Base-by-base conservation (phyloP, 1,140 invertebrate species). In the Branchinecta lindahli region DNA sequence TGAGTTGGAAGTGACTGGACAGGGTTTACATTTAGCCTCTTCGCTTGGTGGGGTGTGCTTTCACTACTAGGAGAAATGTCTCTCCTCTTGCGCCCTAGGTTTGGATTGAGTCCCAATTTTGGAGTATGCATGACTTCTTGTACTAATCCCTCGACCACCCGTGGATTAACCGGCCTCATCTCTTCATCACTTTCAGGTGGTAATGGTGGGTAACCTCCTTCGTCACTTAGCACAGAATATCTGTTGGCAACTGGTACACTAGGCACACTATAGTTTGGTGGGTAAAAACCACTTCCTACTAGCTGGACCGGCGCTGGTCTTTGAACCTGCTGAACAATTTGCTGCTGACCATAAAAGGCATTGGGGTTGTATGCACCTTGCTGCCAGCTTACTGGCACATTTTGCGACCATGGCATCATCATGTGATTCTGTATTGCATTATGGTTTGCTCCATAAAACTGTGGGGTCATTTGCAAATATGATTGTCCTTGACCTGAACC, bases 251-350 rank as follows among this genome's bases (percentile, higher is more conserved):
- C 9, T 9, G 47, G 47, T 52, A 52, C n/a, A 9, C 47, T n/a
- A 52, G 47, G 47, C 47, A 52, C 47, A 52, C 47, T 52, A 52
- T 52, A 52, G n/a, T 52, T 52, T 52, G 47, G 47, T 9, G 47
- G 47, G n/a, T 52, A 52, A 52, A 52, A 52, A n/a, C 47, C 47
- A 52, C 47, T 52, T 52, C 47, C n/a, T n/a, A 52, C 47, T 52
- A 52, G n/a, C 47, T 52, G 9, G n/a, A 52, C 47, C n/a, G 47
- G 47, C n/a, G 47, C 47, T n/a, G n/a, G n/a, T 52, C 47, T 52
- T 52, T 52, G 47, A 9, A 52, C 47, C 47, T 52, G 47, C 47
- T 52, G 47, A 52, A 52, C 47, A 52, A 52, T n/a, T 52, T 52
- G 47, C n/a, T 52, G 47, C 47, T 52, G 47, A 52, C 47, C 47